Percentiles rank a stretch among this genome's conserved stretches.
phyloP scores from a whole-genome alignment of 2,797 vertebrate species.

The Trematomus bernacchii region DNA sequence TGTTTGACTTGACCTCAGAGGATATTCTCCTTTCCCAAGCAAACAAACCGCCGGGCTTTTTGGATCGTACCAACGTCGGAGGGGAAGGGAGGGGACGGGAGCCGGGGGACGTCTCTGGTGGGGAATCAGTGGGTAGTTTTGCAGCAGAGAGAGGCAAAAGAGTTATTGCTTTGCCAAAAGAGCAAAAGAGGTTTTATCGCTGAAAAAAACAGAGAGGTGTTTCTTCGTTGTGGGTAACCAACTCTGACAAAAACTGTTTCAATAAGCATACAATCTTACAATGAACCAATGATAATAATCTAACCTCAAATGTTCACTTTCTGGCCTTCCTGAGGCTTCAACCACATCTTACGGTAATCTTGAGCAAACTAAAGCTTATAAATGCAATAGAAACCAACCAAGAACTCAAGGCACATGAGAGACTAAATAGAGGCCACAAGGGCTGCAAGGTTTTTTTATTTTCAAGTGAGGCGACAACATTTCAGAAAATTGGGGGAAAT shows the following conservation, averaged over 20 bases:
- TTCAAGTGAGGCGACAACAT: background rate
- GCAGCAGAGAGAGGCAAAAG: constrained; percentile 26
- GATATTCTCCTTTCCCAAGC: constrained; percentile 85
- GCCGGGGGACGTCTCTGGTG: constrained; percentile 70
- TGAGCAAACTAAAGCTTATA: background rate
- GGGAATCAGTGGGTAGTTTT: constrained; percentile 65
- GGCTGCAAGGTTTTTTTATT: background rate
- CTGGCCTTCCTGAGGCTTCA: background rate
- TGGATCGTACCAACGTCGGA: constrained; percentile 81
- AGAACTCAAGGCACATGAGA: background rate
- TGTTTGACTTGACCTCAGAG: constrained; percentile 86
- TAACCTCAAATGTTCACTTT: background rate
- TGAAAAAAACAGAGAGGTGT: constrained; percentile 25
- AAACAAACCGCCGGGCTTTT: constrained; percentile 81
- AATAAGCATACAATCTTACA: background rate
- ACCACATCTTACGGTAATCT: background rate
- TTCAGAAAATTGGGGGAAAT: no score
- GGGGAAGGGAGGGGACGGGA: constrained; percentile 78
- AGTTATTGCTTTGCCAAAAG: constrained; percentile 44
- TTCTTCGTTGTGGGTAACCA: constrained; percentile 1
- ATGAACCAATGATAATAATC: background rate
- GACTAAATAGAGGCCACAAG: background rate
- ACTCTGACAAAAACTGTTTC: constrained; percentile 4
- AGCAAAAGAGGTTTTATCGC: constrained; percentile 35
- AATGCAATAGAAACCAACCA: background rate